Conservation (phyloP, 2,888 invertebrate species). For the Phyllotreta striolata region DNA sequence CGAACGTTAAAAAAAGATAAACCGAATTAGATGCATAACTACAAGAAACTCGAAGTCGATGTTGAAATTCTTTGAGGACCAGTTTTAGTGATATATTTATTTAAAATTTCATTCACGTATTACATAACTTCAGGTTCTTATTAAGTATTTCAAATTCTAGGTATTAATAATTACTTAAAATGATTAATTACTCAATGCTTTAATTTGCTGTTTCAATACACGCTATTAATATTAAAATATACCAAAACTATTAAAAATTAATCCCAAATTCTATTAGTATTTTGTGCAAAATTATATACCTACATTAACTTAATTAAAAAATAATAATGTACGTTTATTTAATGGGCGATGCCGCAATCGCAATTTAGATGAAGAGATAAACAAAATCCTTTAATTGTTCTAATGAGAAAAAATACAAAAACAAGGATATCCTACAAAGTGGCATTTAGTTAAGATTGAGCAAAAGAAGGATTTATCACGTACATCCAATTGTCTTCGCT, state of each 20-base stretch:
- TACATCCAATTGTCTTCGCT: no score
- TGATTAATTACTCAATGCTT: no score
- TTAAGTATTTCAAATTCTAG: no score
- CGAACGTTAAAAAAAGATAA: no score
- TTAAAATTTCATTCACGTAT: no score
- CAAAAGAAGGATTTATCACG: not conserved
- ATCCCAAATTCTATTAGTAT: not conserved
- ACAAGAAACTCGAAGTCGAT: no score
- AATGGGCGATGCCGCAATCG: conserved; percentile 16
- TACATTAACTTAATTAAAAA: conserved; percentile 2
- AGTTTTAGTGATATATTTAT: no score
- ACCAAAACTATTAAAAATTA: not conserved
- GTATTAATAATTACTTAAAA: no score
- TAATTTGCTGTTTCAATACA: no score
- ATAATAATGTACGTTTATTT: conserved; percentile 5
- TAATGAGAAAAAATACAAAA: conserved; percentile 20
- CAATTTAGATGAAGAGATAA: conserved; percentile 21
- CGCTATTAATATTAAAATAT: not conserved
- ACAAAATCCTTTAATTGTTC: conserved; percentile 21
- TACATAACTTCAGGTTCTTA: no score
- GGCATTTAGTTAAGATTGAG: conserved; percentile 11
- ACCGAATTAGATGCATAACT: no score
- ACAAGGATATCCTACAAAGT: conserved; percentile 10
- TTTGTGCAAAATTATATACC: not conserved
- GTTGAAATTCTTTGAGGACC: no score